Evolutionary conservation across 1,140 invertebrate genomes (phyloP).

Genomic region (Danaus melanippus): DNA sequence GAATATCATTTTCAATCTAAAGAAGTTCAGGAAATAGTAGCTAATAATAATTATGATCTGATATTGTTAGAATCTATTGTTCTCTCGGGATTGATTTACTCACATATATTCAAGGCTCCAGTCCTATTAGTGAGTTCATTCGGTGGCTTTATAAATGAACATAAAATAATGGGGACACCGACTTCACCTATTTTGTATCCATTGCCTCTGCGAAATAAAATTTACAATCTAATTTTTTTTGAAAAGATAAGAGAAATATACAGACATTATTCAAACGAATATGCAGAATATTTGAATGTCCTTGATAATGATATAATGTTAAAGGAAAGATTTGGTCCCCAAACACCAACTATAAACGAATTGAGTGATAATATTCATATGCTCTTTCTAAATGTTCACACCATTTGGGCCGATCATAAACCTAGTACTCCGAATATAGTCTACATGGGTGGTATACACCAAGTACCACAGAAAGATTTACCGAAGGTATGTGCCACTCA

Average conservation of each 20-base stretch:
- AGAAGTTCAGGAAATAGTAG: constrained; percentile 38
- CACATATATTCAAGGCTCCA: constrained; percentile 47
- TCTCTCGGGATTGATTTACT: constrained; percentile 34
- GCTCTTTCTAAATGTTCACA: constrained; percentile 24
- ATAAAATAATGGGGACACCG: constrained; percentile 50
- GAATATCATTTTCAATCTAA: constrained; percentile 29
- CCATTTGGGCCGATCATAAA: constrained; percentile 22
- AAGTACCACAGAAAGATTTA: constrained; percentile 13
- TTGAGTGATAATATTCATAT: constrained; percentile 19
- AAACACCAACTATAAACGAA: constrained; percentile 34
- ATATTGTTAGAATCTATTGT: constrained; percentile 37
- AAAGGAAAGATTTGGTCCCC: constrained; percentile 45
- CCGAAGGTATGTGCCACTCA: constrained; percentile 8
- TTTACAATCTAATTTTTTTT: constrained; percentile 29
- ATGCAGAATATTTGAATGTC: neutral
- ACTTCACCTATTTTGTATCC: constrained; percentile 63
- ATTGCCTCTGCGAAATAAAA: constrained; percentile 29
- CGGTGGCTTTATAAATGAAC: constrained; percentile 17
- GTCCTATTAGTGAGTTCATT: constrained; percentile 48
- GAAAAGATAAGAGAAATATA: constrained; percentile 33
- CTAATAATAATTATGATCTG: constrained; percentile 43
- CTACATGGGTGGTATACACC: constrained; percentile 26
- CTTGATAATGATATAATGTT: constrained; percentile 9
- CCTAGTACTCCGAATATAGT: constrained; percentile 21
- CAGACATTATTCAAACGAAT: constrained; percentile 5